phyloP scores from a whole-genome alignment of 2,797 vertebrate species.

The Phrynocephalus vlangalii region DNA sequence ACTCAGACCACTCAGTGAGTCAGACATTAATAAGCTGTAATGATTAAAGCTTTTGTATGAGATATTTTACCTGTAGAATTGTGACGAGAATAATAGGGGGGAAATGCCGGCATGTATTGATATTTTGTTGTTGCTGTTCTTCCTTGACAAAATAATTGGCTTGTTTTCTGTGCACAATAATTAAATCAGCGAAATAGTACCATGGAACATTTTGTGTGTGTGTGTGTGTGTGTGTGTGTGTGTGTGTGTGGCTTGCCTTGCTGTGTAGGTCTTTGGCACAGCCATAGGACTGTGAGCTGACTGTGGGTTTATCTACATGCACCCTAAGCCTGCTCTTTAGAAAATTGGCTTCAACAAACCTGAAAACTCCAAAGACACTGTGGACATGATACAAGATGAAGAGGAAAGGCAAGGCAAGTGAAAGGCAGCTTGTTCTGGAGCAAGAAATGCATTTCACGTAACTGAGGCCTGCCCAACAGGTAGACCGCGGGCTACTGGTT shows the following conservation, averaged over 20 bases:
- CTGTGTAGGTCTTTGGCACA: neutral
- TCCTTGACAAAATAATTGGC: conserved; percentile 14
- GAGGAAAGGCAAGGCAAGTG: neutral
- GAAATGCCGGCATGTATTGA: neutral
- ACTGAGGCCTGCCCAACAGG: neutral
- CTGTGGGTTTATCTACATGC: too few relatives aligned
- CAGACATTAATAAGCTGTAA: conserved; percentile 46
- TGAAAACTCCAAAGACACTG: neutral
- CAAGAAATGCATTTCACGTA: neutral
- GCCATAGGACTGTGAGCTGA: neutral
- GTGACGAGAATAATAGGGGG: conserved; percentile 19
- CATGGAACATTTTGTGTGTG: too few relatives aligned
- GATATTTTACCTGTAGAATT: neutral
- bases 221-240: too few relatives aligned
- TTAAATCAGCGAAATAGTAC: too few relatives aligned
- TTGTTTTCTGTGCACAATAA: neutral
- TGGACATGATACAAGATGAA: neutral
- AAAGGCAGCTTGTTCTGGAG: neutral
- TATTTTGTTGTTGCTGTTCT: neutral
- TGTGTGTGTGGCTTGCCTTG: neutral
- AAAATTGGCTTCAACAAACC: too few relatives aligned
- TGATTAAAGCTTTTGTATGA: conserved; percentile 13
- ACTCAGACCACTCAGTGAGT: conserved; percentile 37
- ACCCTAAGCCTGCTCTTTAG: too few relatives aligned
- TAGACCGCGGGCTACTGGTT: too few relatives aligned